These are phyloP conservation scores for Uropsilus gracilis DNA, from an alignment of 2,113 vertebrate species.

Conservation along the genomic window DNA sequence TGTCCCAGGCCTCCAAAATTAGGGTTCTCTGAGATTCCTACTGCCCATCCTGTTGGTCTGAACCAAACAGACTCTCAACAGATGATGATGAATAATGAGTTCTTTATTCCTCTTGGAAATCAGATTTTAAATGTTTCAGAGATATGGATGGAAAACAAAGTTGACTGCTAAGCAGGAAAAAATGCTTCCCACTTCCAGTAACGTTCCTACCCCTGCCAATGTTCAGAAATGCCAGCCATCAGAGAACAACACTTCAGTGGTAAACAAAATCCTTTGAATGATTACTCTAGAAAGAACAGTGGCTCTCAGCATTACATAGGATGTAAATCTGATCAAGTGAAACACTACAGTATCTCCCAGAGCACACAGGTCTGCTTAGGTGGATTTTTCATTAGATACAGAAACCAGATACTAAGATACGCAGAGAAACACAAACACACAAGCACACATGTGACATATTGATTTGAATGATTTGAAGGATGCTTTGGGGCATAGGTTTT, in stretches of 20 bases:
- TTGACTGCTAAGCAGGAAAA: conserved; percentile 72
- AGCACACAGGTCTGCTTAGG: neutral
- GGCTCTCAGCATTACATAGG: neutral
- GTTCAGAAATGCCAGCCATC: conserved; percentile 43
- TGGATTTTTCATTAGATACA: neutral
- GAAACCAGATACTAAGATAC: neutral
- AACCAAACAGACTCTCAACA: conserved; percentile 51
- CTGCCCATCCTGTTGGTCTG: neutral
- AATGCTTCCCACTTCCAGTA: conserved; percentile 63
- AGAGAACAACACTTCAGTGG: neutral
- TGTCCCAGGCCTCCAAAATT: neutral
- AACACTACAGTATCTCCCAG: neutral
- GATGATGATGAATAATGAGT: conserved; percentile 42
- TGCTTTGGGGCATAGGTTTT: neutral
- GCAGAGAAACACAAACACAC: neutral
- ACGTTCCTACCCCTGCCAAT: neutral
- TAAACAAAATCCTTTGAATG: conserved; percentile 23
- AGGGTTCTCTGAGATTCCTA: neutral
- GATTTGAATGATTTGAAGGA: neutral
- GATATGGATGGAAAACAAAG: conserved; percentile 64
- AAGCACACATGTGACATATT: neutral
- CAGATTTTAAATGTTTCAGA: conserved; percentile 50
- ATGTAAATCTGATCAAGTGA: neutral
- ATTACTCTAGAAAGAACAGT: conserved; percentile 12
- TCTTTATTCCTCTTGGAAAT: conserved; percentile 65